Evolutionary conservation across 2,888 invertebrate species (phyloP).

Genomic region (Melieria crassipennis): DNA sequence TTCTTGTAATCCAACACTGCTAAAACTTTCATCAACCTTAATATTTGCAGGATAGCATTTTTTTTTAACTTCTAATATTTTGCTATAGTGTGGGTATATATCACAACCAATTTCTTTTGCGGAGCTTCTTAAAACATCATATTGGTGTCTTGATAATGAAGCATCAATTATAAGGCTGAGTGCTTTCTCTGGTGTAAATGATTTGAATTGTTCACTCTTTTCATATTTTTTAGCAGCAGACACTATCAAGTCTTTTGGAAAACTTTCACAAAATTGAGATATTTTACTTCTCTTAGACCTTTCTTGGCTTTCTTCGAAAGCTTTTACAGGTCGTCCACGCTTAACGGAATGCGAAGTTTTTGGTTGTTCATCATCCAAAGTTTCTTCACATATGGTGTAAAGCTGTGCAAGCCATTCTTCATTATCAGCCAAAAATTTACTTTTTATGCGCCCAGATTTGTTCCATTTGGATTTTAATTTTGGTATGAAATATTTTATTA

Average conservation of each 20-base stretch:
- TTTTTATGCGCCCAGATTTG: constrained; percentile 28
- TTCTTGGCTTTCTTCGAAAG: constrained; percentile 22
- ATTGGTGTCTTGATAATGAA: constrained; percentile 33
- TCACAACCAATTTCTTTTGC: constrained; percentile 34
- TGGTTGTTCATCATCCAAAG: constrained; percentile 28
- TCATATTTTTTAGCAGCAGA: constrained; percentile 28
- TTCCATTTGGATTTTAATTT: constrained; percentile 28
- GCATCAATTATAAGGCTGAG: constrained; percentile 33
- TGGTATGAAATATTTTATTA: constrained; percentile 30
- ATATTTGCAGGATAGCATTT: constrained; percentile 28
- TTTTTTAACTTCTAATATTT: constrained; percentile 30
- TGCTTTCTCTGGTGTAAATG: constrained; percentile 34
- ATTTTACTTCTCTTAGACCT: constrained; percentile 25
- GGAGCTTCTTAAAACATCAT: constrained; percentile 32
- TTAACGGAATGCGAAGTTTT: constrained; percentile 25
- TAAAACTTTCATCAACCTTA: constrained; percentile 27
- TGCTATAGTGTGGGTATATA: constrained; percentile 24
- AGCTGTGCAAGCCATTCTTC: constrained; percentile 14
- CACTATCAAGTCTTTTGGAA: constrained; percentile 22
- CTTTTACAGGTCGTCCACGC: constrained; percentile 29
- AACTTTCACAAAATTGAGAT: constrained; percentile 24
- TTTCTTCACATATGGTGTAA: constrained; percentile 27
- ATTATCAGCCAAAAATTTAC: constrained; percentile 25
- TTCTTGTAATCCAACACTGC: constrained; percentile 16
- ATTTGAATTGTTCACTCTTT: constrained; percentile 30